phyloP scores from a whole-genome alignment of 2,113 vertebrate genomes.

The Beaufortia kweichowensis region DNA sequence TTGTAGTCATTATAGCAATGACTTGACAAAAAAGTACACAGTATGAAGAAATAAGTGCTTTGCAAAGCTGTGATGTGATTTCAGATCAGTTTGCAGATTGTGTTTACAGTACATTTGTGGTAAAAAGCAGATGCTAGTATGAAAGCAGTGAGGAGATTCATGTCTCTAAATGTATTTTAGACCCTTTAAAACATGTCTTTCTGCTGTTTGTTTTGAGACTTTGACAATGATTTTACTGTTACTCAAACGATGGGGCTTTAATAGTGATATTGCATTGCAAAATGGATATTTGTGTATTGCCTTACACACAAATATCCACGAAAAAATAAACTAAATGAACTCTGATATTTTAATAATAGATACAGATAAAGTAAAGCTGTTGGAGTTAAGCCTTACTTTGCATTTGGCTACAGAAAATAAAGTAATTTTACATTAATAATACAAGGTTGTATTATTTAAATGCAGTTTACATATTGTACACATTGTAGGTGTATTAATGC shows the following conservation, averaged over 20 bases:
- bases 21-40: not conserved
- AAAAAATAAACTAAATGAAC: not conserved
- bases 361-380: not conserved
- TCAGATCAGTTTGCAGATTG: not conserved
- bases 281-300: no score
- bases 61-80: no score
- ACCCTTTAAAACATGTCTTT: not conserved
- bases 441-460: not conserved
- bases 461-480: not conserved
- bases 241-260: not conserved
- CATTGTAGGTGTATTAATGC: not conserved
- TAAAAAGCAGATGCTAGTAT: not conserved
- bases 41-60: no score
- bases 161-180: no score
- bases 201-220: not conserved
- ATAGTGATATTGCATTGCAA: not conserved
- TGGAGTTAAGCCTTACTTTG: not conserved
- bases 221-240: slow-evolving; percentile 9
- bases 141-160: not conserved
- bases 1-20: not conserved
- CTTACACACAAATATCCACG: not conserved
- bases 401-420: not conserved
- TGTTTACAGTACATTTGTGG: slow-evolving; percentile 27
- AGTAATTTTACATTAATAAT: not conserved
- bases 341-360: not conserved